Conservation (phyloP, 2,797 vertebrate species). For the Eidolon dupreanum region DNA sequence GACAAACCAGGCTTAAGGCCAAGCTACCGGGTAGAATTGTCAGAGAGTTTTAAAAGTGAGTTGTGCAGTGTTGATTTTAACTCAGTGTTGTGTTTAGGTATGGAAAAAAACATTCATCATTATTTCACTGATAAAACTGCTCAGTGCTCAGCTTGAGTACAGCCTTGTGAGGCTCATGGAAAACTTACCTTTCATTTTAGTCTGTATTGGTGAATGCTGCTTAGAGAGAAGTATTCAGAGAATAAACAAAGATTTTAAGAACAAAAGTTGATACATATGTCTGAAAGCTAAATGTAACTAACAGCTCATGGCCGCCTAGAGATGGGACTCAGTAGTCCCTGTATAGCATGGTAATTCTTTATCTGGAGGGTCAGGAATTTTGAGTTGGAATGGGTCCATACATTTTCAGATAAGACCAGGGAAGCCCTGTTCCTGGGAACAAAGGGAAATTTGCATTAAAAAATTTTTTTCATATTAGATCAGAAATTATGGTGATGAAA, state of each 20-base stretch:
- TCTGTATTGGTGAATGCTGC: not conserved
- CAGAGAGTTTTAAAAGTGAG: slow-evolving; percentile 45
- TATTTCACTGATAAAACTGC: slow-evolving; percentile 30
- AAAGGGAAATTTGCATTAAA: not conserved
- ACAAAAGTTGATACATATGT: not conserved
- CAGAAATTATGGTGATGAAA: slow-evolving; percentile 15
- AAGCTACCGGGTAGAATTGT: slow-evolving; percentile 17
- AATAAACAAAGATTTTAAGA: not conserved
- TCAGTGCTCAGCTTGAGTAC: not conserved
- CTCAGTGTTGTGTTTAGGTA: slow-evolving; percentile 3
- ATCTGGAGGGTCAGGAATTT: not conserved
- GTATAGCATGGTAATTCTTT: not conserved
- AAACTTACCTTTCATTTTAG: not conserved
- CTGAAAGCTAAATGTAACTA: slow-evolving; percentile 24
- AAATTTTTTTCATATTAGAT: not conserved
- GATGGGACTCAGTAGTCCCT: not conserved
- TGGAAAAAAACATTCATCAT: slow-evolving; percentile 35
- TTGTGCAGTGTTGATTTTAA: slow-evolving; percentile 58
- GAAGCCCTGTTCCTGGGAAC: not conserved
- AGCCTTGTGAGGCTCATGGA: not conserved
- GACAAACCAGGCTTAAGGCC: slow-evolving; percentile 49
- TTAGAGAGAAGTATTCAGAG: not conserved
- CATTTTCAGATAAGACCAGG: not conserved
- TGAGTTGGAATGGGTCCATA: not conserved
- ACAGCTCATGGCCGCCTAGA: not conserved